Base-by-base conservation (phyloP, 2,113 vertebrate genomes). In the Electrona antarctica region DNA sequence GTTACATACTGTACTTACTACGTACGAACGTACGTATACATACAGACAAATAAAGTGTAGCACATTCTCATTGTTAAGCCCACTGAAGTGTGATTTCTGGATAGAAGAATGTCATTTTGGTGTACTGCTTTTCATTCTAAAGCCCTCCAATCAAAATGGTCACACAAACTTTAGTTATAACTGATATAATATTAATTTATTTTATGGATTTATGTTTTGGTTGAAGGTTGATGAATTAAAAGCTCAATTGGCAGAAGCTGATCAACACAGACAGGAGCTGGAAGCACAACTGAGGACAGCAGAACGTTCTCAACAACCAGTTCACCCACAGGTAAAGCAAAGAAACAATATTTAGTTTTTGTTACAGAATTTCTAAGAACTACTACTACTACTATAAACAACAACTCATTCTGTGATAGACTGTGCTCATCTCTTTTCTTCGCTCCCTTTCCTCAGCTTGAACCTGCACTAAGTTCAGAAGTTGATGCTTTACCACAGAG, bases 171-270 rank as follows among this genome's bases (percentile, higher is more conserved):
- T 7, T 15, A 15, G 55, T 7, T 21, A 12, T 56, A 15, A 15
- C 33, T 3, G 52, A 12, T 7, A 7, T 55, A 4, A 14, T 1
- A 55, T 7, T 48, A 9, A 0, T 54, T 73, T 3, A 21, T 21
- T 41, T 7, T 3, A 41, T 59, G 46, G 21, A 7, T 77, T 15
- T 75, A 45, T 69, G 54, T 48, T 52, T 67, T 49, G 55, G 14
- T 61, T 73, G 52, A 14, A 92, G 91, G 79, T 90, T 41, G 90
- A 91, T 9, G 88, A 92, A 66, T 80, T 91, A 68, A 90, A 81
- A 77, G 54, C 13, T 1, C 86, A 85, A 81, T 60, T 92, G 80
- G 77, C 57, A 1, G 85, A 88, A 50, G 88, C 85, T 0, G 80
- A 89, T 61, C 64, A 15, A 4, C 9, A 48, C 49, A 78, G 81